phyloP scores from a whole-genome alignment of 2,113 vertebrate genomes.

The Pseudonaja textilis region DNA sequence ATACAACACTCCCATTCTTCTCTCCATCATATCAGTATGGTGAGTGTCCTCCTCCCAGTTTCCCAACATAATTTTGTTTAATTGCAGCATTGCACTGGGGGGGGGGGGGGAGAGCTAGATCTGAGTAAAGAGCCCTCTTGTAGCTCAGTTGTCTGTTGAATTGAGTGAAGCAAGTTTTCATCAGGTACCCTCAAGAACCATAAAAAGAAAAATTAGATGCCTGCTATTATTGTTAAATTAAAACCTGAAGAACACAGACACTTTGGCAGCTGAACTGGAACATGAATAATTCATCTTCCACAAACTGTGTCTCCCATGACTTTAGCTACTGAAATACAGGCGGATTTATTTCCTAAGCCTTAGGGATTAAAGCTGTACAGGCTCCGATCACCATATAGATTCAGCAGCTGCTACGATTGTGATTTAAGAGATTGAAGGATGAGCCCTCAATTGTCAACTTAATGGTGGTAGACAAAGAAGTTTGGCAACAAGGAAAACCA shows the following conservation, averaged over 20 bases:
- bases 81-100: neutral
- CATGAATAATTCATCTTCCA: slow-evolving; percentile 57
- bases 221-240: slow-evolving; percentile 56
- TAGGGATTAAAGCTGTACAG: neutral
- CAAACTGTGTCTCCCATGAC: slow-evolving; percentile 28
- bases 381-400: slow-evolving; percentile 10
- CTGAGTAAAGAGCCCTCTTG: neutral
- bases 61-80: neutral
- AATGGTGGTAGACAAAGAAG: neutral
- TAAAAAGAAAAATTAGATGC: neutral
- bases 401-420: neutral
- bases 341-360: slow-evolving; percentile 38
- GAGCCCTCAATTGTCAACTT: neutral
- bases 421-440: slow-evolving; percentile 8
- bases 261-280: slow-evolving; percentile 44
- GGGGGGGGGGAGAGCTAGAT: neutral
- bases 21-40: neutral
- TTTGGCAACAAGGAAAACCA: neutral
- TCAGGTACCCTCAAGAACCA: slow-evolving; percentile 37
- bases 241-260: slow-evolving; percentile 48
- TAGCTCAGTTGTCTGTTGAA: neutral
- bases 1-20: neutral
- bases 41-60: no score
- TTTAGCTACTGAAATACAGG: slow-evolving; percentile 46
- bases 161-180: slow-evolving; percentile 36